phyloP scores from a whole-genome alignment of 2,797 vertebrate genomes.

The Antrozous pallidus region DNA sequence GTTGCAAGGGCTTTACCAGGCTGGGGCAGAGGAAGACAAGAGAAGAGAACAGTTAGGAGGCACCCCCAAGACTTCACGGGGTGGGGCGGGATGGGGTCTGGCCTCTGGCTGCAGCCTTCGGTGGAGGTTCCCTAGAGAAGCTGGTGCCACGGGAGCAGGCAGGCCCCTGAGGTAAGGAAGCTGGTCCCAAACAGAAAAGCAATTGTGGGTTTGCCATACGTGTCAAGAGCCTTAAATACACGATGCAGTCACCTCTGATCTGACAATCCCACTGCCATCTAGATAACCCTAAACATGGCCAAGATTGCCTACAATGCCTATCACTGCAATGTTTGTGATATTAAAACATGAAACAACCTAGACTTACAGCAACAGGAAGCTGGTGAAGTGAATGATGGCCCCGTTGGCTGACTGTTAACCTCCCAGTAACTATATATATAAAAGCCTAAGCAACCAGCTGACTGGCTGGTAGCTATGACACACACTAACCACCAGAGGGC shows the following conservation, averaged over 20 bases:
- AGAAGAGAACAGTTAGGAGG: constrained; percentile 80
- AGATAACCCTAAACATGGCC: background rate
- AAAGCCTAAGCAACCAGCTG: no score
- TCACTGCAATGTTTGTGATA: background rate
- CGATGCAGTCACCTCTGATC: background rate
- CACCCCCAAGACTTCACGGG: background rate
- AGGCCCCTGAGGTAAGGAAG: background rate
- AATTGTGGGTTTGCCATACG: background rate
- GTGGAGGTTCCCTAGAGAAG: background rate
- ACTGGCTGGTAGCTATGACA: no score
- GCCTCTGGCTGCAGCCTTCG: background rate
- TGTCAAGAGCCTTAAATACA: background rate
- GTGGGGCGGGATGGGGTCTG: constrained; percentile 33
- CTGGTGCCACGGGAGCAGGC: background rate
- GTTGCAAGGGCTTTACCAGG: constrained; percentile 92
- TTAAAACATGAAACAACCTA: background rate
- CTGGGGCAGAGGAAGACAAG: constrained; percentile 86
- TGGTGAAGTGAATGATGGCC: background rate
- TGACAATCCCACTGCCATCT: background rate
- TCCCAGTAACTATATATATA: background rate
- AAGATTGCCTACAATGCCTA: background rate
- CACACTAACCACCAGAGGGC: no score
- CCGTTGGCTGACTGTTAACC: background rate
- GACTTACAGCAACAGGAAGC: background rate
- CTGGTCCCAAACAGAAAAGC: background rate